phyloP scores from a whole-genome alignment of 2,797 vertebrate species.

The Tragelaphus oryx region DNA sequence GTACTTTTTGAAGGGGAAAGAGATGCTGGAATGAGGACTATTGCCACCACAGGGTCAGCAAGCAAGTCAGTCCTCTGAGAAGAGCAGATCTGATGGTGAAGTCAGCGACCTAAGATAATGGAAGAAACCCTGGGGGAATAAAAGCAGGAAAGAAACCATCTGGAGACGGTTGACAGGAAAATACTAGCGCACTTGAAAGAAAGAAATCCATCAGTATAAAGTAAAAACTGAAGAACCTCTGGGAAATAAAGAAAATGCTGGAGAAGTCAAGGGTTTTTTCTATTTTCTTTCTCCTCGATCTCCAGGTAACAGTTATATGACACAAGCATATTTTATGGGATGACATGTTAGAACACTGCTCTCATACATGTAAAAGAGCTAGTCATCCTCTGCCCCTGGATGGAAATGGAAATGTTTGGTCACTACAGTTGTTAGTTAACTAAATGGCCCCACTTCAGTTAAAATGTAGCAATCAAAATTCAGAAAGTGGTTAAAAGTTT shows the following conservation, averaged over 20 bases:
- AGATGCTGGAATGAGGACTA: neutral
- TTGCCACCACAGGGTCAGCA: neutral
- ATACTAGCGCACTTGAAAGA: neutral
- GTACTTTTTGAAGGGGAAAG: neutral
- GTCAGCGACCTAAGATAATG: too few relatives aligned
- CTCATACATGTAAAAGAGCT: neutral
- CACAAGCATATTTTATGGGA: neutral
- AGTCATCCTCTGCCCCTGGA: neutral
- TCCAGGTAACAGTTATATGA: neutral
- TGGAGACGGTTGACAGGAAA: neutral
- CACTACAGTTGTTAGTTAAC: neutral
- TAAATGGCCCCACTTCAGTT: neutral
- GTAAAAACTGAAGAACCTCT: neutral
- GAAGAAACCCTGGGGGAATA: neutral
- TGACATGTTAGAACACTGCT: neutral
- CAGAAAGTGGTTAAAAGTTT: neutral
- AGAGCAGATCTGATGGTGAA: neutral
- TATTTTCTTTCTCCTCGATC: neutral
- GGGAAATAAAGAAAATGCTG: neutral
- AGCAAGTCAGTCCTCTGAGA: neutral
- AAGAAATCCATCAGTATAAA: neutral
- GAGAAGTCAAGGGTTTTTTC: neutral
- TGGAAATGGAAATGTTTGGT: neutral
- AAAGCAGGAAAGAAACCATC: neutral
- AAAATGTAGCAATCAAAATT: neutral